Percentiles rank a stretch among this genome's conserved stretches.
Conservation (phyloP, 2,113 vertebrate genomes). For the Pterocles burchelli region DNA sequence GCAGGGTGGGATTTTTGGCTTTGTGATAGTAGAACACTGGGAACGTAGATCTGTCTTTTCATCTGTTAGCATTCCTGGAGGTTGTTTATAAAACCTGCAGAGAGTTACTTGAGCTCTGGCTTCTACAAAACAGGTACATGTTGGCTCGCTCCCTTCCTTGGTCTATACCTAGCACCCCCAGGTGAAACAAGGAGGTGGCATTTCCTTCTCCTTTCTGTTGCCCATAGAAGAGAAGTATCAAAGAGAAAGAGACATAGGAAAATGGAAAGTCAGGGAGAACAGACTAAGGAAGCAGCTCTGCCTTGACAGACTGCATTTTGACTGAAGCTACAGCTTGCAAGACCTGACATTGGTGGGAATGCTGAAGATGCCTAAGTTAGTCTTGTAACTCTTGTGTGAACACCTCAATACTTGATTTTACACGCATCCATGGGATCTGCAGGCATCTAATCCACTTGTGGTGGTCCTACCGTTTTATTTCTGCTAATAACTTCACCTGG, state of each 20-base stretch:
- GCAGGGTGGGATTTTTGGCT: neutral
- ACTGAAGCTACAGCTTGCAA: neutral
- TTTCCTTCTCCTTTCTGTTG: neutral
- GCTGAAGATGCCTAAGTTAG: neutral
- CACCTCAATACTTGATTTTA: neutral
- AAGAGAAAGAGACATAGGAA: neutral
- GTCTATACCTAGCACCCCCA: neutral
- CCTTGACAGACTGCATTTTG: neutral
- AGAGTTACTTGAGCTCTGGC: neutral
- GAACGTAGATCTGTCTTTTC: neutral
- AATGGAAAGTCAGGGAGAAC: neutral
- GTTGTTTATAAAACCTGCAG: neutral
- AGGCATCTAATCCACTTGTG: neutral
- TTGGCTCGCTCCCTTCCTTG: neutral
- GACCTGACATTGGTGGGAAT: neutral
- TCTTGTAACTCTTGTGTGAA: neutral
- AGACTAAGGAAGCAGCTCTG: neutral
- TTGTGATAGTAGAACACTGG: neutral
- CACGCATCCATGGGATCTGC: neutral
- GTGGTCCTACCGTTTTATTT: neutral
- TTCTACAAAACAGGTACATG: neutral
- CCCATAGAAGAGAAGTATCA: neutral
- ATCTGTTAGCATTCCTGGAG: neutral
- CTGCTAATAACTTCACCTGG: neutral
- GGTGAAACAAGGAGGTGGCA: neutral